Conservation (phyloP, 2,888 invertebrate genomes). For the Morpho deidamia region DNA sequence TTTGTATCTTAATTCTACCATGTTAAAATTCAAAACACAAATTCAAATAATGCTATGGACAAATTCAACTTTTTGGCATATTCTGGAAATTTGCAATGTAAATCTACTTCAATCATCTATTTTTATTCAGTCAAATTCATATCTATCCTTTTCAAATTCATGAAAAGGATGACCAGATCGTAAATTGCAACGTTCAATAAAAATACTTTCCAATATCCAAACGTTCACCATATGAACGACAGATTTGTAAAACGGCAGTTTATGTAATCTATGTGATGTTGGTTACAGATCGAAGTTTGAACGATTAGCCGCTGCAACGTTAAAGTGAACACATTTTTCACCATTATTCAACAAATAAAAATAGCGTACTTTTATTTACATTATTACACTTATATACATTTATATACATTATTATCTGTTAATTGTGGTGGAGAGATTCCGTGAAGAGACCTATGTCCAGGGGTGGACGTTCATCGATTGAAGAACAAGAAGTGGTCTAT, state of each 20-base stretch:
- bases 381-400: too few species aligned
- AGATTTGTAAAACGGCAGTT: constrained; percentile 22
- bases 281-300: constrained; percentile 39
- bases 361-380: too few species aligned
- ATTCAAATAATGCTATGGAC: too few species aligned
- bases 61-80: too few species aligned
- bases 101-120: not conserved
- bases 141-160: not conserved
- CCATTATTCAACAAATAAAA: constrained; percentile 33
- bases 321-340: constrained; percentile 46
- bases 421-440: too few species aligned
- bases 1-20: too few species aligned
- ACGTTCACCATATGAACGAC: constrained; percentile 11
- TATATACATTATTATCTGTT: too few species aligned
- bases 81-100: too few species aligned
- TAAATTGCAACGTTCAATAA: constrained; percentile 2
- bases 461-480: too few species aligned
- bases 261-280: constrained; percentile 24
- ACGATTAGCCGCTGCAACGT: constrained; percentile 43
- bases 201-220: constrained; percentile 7
- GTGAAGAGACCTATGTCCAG: too few species aligned
- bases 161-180: not conserved
- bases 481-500: too few species aligned
- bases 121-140: constrained; percentile 18
- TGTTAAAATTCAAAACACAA: too few species aligned